phyloP scores from a whole-genome alignment of 30 jellyfish, hydroid and myxozoan genomes.

The Mastigias papua region DNA sequence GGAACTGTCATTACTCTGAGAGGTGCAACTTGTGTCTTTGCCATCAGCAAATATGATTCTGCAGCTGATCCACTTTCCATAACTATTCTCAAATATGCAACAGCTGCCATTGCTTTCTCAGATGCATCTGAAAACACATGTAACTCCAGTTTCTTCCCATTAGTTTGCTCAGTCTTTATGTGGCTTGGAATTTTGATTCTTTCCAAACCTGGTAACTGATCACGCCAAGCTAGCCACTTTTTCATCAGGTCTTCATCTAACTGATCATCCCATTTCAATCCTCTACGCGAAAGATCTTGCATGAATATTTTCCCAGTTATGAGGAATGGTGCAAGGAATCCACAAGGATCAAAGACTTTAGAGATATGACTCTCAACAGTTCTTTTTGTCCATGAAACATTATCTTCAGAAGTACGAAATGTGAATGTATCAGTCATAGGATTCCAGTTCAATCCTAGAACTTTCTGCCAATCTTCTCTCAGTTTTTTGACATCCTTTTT shows the following conservation, averaged over 20 bases:
- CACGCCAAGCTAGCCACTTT: conserved; percentile 46
- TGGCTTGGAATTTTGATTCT: conserved; percentile 37
- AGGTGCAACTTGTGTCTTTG: conserved; percentile 64
- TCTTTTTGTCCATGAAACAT: conserved; percentile 56
- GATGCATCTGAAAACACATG: conserved; percentile 68
- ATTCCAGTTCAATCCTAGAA: conserved; percentile 27
- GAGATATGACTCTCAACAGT: conserved; percentile 36
- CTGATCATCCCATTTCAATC: conserved; percentile 61
- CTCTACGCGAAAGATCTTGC: conserved; percentile 56
- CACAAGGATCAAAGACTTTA: conserved; percentile 65
- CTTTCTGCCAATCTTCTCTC: conserved; percentile 59
- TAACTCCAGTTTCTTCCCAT: conserved; percentile 35
- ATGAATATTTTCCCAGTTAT: conserved; percentile 21
- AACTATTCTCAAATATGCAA: conserved; percentile 35
- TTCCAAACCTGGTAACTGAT: conserved; percentile 37
- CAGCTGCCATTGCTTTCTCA: conserved; percentile 67
- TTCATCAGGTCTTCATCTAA: conserved; percentile 25
- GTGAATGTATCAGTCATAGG: conserved; percentile 42
- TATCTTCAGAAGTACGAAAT: conserved; percentile 55
- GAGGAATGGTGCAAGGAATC: conserved; percentile 60
- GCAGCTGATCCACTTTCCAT: conserved; percentile 34
- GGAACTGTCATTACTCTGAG: conserved; percentile 44
- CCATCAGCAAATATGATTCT: conserved; percentile 23
- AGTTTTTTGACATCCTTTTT: conserved; percentile 43
- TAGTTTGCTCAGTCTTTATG: conserved; percentile 23